Evolutionary conservation across 1,140 invertebrate species (phyloP).

Genomic region (Dysdera silvatica): DNA sequence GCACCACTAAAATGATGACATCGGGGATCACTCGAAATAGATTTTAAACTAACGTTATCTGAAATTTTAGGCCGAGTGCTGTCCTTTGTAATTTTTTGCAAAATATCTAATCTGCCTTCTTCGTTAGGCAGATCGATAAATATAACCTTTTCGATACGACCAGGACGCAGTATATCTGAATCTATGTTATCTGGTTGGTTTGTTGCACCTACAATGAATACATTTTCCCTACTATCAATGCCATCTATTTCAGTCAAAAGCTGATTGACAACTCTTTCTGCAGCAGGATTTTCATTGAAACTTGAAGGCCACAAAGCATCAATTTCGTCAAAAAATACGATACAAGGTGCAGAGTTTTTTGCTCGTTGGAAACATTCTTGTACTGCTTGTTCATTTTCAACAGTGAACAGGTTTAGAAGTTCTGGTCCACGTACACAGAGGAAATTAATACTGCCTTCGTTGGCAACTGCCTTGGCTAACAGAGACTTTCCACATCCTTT

Average conservation of each 20-base stretch:
- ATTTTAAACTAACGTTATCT: slow-evolving; percentile 65
- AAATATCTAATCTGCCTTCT: slow-evolving; percentile 75
- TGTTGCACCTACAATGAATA: slow-evolving; percentile 91
- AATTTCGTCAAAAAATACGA: slow-evolving; percentile 99
- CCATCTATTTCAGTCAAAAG: slow-evolving; percentile 99
- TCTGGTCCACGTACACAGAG: slow-evolving; percentile 96
- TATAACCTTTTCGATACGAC: slow-evolving; percentile 84
- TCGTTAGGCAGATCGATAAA: slow-evolving; percentile 83
- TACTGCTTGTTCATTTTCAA: slow-evolving; percentile 95
- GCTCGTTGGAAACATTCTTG: slow-evolving; percentile 88
- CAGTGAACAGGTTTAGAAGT: slow-evolving; percentile 82
- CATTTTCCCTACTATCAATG: slow-evolving; percentile 70
- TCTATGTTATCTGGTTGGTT: slow-evolving; percentile 97
- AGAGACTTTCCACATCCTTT: slow-evolving; percentile 85
- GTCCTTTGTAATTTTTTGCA: slow-evolving; percentile 80
- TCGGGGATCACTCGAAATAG: slow-evolving; percentile 54
- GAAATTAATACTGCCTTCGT: slow-evolving; percentile 92
- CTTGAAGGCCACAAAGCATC: slow-evolving; percentile 80
- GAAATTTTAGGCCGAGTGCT: slow-evolving; percentile 65
- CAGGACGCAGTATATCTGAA: slow-evolving; percentile 87
- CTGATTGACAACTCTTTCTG: slow-evolving; percentile 83
- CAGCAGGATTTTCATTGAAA: slow-evolving; percentile 51
- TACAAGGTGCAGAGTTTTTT: slow-evolving; percentile 87
- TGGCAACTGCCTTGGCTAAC: slow-evolving; percentile 86
- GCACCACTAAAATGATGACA: slow-evolving; percentile 77